phyloP scores from a whole-genome alignment of 1,140 invertebrate genomes.

The Amyelois transitella region DNA sequence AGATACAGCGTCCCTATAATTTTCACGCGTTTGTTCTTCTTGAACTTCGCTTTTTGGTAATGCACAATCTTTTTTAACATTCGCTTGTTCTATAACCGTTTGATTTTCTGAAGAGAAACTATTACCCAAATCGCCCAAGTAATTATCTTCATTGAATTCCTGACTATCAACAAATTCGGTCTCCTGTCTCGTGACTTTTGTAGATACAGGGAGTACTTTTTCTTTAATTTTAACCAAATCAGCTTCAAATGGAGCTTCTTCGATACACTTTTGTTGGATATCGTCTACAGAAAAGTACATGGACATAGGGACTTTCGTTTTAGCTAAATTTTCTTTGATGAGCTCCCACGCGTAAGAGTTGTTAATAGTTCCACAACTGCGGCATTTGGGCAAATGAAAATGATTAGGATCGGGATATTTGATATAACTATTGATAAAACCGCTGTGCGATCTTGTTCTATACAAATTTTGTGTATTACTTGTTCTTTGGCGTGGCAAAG shows the following conservation, averaged over 20 bases:
- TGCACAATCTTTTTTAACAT: background rate
- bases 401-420: slow-evolving; percentile 56
- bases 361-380: slow-evolving; percentile 37
- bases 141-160: slow-evolving; percentile 64
- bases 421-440: slow-evolving; percentile 59
- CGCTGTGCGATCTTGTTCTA: slow-evolving; percentile 57
- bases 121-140: slow-evolving; percentile 44
- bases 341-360: slow-evolving; percentile 33
- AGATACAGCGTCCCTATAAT: slow-evolving; percentile 23
- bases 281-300: slow-evolving; percentile 42
- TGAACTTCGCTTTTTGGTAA: background rate
- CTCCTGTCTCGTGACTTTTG: slow-evolving; percentile 28
- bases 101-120: slow-evolving; percentile 43
- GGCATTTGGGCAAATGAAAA: slow-evolving; percentile 57
- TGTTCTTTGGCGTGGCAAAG: slow-evolving; percentile 32
- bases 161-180: slow-evolving; percentile 59
- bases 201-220: slow-evolving; percentile 27
- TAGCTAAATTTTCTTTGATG: slow-evolving; percentile 2
- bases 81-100: slow-evolving; percentile 36
- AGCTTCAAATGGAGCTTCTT: slow-evolving; percentile 18
- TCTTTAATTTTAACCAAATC: slow-evolving; percentile 42
- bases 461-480: slow-evolving; percentile 25
- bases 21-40: background rate
- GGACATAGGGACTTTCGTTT: slow-evolving; percentile 13
- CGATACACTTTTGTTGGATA: slow-evolving; percentile 32